Evolutionary conservation across 2,888 invertebrate genomes (phyloP).

Genomic region (Ormyrus thymus): DNA sequence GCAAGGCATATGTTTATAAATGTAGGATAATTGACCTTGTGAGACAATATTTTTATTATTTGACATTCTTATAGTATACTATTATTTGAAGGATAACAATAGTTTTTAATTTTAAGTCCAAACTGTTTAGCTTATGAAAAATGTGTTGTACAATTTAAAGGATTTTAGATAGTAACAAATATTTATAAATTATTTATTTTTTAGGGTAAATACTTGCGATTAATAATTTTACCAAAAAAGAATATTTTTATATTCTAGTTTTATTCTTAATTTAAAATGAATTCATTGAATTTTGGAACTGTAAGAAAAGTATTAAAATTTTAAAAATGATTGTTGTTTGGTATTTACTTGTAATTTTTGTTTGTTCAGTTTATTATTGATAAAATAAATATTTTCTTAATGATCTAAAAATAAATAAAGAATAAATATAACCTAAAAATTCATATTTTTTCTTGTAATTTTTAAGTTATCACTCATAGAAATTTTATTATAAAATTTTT

Average conservation of each 20-base stretch:
- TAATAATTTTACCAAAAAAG: too few species aligned
- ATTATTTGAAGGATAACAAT: background rate
- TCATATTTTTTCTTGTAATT: too few species aligned
- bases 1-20: background rate
- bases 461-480: too few species aligned
- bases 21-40: constrained; percentile 14
- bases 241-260: too few species aligned
- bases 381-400: background rate
- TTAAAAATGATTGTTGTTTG: background rate
- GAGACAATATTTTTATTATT: constrained; percentile 21
- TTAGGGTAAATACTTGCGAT: too few species aligned
- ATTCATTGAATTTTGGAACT: too few species aligned
- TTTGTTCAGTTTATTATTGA: too few species aligned
- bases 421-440: too few species aligned
- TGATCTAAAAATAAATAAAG: background rate
- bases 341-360: too few species aligned
- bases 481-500: too few species aligned
- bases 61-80: constrained; percentile 15
- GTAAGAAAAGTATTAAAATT: background rate
- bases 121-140: constrained; percentile 16
- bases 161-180: background rate
- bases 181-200: background rate
- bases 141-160: background rate
- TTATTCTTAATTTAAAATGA: too few species aligned
- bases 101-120: constrained; percentile 1